phyloP scores from a whole-genome alignment of 2,888 invertebrate species.

The Lepetodrilus schrolli region DNA sequence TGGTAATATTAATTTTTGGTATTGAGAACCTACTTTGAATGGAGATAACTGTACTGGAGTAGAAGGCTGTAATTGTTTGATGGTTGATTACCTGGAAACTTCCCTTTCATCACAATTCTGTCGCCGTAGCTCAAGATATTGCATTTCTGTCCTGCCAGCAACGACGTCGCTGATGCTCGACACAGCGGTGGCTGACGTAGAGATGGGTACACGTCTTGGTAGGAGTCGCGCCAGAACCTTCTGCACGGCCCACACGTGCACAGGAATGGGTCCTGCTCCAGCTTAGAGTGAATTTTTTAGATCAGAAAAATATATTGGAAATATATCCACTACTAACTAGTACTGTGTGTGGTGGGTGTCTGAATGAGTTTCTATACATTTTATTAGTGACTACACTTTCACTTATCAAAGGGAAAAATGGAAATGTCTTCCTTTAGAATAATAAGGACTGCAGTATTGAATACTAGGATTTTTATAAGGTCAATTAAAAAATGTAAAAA shows the following conservation, averaged over 20 bases:
- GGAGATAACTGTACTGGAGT: too few relatives aligned
- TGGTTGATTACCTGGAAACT: conserved; percentile 53
- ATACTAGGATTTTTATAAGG: too few relatives aligned
- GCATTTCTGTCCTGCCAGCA: conserved; percentile 42
- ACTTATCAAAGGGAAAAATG: too few relatives aligned
- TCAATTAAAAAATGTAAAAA: too few relatives aligned
- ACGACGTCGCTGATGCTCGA: conserved; percentile 52
- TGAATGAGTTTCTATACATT: neutral
- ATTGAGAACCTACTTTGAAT: too few relatives aligned
- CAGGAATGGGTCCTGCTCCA: conserved; percentile 65
- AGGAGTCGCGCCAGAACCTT: conserved; percentile 64
- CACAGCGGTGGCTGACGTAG: conserved; percentile 48
- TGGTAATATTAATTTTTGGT: too few relatives aligned
- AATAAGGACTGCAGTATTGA: too few relatives aligned
- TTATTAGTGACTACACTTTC: neutral
- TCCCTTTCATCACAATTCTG: conserved; percentile 61
- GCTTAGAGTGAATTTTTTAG: conserved; percentile 38
- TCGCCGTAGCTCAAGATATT: conserved; percentile 60
- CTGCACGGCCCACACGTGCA: conserved; percentile 70
- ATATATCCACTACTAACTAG: neutral
- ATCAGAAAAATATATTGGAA: neutral
- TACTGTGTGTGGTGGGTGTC: neutral
- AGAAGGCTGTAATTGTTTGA: too few relatives aligned
- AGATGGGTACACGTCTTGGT: conserved; percentile 52
- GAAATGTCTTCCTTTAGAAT: too few relatives aligned